Base-by-base conservation (phyloP, 2,888 invertebrate species). In the Panopea generosa region DNA sequence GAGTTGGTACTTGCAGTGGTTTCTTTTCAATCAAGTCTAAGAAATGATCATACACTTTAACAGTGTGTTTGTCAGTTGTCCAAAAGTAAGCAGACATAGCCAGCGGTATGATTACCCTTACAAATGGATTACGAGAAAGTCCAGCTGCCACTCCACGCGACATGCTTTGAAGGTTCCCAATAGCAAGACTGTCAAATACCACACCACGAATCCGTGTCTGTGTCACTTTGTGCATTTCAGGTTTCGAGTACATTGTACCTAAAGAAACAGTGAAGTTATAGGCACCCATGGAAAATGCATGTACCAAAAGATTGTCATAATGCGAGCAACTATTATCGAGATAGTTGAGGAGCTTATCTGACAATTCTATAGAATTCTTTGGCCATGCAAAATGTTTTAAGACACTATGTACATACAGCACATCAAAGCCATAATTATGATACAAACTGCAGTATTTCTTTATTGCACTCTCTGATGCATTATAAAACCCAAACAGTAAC, bases 181-280 rank as follows among this genome's bases (percentile, higher is more conserved):
- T 68, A 2, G 86, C 84, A n/a, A 88, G 65, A 61, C 90, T 90
- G 72, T 90, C 90, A 68, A 85, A 87, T 0, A 90, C 73, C 14
- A 85, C 73, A 0, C 84, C 87, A 6, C 73, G 49, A 27, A 87
- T 59, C 24, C 78, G 82, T 16, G 45, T 27, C 26, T 59, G 53
- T 22, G 86, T 74, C n/a, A 59, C 22, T 14, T 40, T 45, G 24
- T 79, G 73, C 20, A 62, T 45, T 22, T 73, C 38, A 11, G 80
- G 80, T 1, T 76, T n/a, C 18, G 77, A 59, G 22, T 63, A 52
- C 29, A 85, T 70, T 43, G 68, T 56, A 61, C 77, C 82, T 9
- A 77, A 40, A 55, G 79, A 81, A 7, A 85, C 77, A 11, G 87
- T 86, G 47, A 85, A 86, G 27, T 86, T 86, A 72, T 85, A 90